Percentiles rank a stretch among this genome's conserved stretches.
Evolutionary conservation across 2,797 vertebrate genomes (phyloP).

Genomic region (Anisognathus igniventris): DNA sequence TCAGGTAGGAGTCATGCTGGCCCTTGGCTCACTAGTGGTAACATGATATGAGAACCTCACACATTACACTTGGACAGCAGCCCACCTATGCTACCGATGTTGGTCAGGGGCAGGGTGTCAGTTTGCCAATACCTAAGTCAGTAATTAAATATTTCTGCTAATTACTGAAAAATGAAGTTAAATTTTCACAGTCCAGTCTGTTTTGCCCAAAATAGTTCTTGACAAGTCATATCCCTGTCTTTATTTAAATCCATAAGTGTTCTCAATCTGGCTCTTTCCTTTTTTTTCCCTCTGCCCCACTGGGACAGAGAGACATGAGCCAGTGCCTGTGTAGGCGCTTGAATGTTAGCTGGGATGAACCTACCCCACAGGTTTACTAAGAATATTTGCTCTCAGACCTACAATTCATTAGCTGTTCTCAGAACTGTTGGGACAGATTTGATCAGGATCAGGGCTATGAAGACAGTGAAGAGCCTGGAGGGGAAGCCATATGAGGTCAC

Average conservation of each 20-base stretch:
- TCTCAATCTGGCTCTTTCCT: neutral
- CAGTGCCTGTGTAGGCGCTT: neutral
- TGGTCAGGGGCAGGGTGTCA: neutral
- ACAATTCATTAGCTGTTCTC: neutral
- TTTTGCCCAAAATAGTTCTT: neutral
- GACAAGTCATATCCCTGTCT: neutral
- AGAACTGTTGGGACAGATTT: neutral
- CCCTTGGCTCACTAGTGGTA: neutral
- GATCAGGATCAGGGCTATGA: accelerated
- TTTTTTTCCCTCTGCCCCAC: neutral
- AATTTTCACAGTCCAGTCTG: neutral
- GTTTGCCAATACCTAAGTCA: neutral
- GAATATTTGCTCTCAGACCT: neutral
- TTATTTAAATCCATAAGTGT: neutral
- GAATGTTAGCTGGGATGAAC: neutral
- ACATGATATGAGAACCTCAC: neutral
- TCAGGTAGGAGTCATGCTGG: accelerated
- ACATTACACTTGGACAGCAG: neutral
- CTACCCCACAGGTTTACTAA: neutral
- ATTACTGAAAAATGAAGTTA: neutral
- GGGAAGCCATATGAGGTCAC: neutral
- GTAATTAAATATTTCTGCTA: neutral
- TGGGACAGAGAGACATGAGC: neutral
- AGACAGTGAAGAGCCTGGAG: neutral
- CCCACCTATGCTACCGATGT: accelerated